Percentiles rank a stretch among this genome's conserved stretches.
Evolutionary conservation across 2,797 vertebrate species (phyloP).

Genomic region (Aythya fuligula): DNA sequence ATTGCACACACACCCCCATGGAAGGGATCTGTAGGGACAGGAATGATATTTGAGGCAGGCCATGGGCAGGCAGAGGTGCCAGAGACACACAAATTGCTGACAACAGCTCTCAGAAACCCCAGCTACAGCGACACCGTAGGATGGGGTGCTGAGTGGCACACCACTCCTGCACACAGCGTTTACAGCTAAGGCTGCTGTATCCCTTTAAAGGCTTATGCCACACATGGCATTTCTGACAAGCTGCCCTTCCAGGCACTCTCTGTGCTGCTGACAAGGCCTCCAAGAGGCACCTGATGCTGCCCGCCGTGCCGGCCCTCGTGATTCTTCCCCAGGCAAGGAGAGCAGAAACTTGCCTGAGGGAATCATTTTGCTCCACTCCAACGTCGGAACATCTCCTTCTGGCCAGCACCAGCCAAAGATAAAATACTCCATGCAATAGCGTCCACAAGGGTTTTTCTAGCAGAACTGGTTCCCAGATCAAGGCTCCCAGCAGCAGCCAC

Average conservation of each 20-base stretch:
- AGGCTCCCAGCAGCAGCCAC: not conserved
- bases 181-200: not conserved
- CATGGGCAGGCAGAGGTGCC: not conserved
- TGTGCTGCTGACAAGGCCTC: not conserved
- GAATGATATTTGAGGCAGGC: not conserved
- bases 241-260: not conserved
- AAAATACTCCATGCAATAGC: not conserved
- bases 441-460: not conserved
- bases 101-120: not conserved
- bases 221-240: not conserved
- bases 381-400: not conserved
- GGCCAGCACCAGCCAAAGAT: not conserved
- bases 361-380: not conserved
- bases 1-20: not conserved
- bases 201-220: not conserved
- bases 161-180: not conserved
- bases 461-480: not conserved
- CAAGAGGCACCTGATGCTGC: not conserved
- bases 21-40: not conserved
- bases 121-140: not conserved
- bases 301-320: not conserved
- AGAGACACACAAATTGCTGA: not conserved
- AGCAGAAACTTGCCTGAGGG: not conserved
- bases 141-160: not conserved
- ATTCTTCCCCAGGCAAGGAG: not conserved